phyloP scores from a whole-genome alignment of 2,888 invertebrate genomes.

The Blastobasis lacticolella region DNA sequence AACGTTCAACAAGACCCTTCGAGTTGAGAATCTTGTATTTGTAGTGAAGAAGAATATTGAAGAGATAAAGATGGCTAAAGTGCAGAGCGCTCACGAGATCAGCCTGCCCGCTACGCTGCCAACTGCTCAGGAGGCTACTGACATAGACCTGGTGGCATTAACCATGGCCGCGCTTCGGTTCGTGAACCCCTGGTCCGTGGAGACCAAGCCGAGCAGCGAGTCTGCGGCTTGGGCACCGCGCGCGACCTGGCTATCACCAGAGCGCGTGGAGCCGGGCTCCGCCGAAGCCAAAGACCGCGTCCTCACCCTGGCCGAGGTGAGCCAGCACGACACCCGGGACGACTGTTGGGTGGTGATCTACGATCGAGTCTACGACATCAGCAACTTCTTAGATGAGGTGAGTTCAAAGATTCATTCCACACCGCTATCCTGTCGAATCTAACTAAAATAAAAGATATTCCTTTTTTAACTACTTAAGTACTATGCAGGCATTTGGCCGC shows the following conservation, averaged over 20 bases:
- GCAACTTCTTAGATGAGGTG: slow-evolving; percentile 82
- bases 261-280: slow-evolving; percentile 36
- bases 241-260: too few relatives aligned
- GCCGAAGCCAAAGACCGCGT: slow-evolving; percentile 55
- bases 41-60: neutral
- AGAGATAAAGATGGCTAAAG: slow-evolving; percentile 46
- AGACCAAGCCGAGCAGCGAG: slow-evolving; percentile 22
- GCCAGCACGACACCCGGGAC: slow-evolving; percentile 79
- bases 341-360: slow-evolving; percentile 93
- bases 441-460: too few relatives aligned
- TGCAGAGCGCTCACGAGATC: slow-evolving; percentile 50
- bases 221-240: slow-evolving; percentile 27
- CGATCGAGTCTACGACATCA: slow-evolving; percentile 89
- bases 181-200: slow-evolving; percentile 56
- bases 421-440: too few relatives aligned
- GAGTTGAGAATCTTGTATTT: neutral
- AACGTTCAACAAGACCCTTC: slow-evolving; percentile 17
- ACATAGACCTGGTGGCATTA: slow-evolving; percentile 55
- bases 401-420: slow-evolving; percentile 18
- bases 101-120: slow-evolving; percentile 44
- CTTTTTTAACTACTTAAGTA: too few relatives aligned
- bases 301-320: slow-evolving; percentile 83
- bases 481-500: too few relatives aligned
- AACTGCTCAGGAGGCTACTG: slow-evolving; percentile 42
- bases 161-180: slow-evolving; percentile 67